Evolutionary conservation across 2,113 vertebrate species (phyloP).

Genomic region (Scomber colias): DNA sequence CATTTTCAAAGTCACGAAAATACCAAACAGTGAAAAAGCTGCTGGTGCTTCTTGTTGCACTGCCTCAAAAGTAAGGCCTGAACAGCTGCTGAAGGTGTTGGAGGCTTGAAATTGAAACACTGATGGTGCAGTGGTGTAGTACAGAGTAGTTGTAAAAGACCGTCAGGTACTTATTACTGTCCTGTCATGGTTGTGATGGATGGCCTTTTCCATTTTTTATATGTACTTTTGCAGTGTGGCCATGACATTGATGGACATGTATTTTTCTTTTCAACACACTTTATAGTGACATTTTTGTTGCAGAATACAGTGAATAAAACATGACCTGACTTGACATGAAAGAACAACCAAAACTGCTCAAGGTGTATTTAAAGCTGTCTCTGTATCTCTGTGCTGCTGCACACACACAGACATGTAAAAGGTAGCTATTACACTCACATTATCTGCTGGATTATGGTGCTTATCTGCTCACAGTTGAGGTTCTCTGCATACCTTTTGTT

Average conservation of each 20-base stretch:
- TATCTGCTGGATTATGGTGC: constrained; percentile 36
- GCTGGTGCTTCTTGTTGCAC: too few species aligned
- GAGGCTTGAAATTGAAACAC: neutral
- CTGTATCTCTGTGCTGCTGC: neutral
- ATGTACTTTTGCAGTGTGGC: neutral
- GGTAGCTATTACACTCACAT: constrained; percentile 21
- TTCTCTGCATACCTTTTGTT: constrained; percentile 18
- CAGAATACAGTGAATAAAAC: constrained; percentile 6
- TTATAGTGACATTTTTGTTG: constrained; percentile 5
- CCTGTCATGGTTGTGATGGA: constrained; percentile 14
- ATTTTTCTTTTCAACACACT: neutral
- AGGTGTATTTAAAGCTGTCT: constrained; percentile 13
- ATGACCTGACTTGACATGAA: constrained; percentile 7
- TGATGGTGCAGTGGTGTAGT: neutral
- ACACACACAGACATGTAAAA: constrained; percentile 10
- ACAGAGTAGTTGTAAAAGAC: neutral
- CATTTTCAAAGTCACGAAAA: too few species aligned
- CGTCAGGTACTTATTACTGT: constrained; percentile 4
- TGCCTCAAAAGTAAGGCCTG: too few species aligned
- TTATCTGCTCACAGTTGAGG: constrained; percentile 36
- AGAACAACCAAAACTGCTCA: neutral
- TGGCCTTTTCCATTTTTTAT: constrained; percentile 16
- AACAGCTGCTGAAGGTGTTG: neutral
- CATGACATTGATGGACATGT: neutral
- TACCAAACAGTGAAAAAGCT: too few species aligned